Base-by-base conservation (phyloP, 2,113 vertebrate genomes). In the Caranx ignobilis region DNA sequence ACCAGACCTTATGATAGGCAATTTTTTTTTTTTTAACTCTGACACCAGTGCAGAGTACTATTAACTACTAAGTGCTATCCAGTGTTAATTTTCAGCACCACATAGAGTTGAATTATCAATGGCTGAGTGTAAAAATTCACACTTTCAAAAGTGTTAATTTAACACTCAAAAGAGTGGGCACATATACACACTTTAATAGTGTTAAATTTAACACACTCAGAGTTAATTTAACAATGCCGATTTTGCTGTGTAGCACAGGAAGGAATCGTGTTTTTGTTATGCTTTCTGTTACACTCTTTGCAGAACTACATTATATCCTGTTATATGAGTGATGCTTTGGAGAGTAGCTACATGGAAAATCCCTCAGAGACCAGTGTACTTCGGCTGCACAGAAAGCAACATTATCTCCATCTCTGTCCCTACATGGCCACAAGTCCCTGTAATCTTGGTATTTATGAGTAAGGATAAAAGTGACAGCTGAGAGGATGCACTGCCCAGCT, bases 391-490 rank as follows among this genome's bases (percentile, higher is more conserved):
- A 76, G 76, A 71, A 84, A 87, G 79, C 67, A 50, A 70, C 67
- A 57, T 57, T 21, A 79, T 37, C 52, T 73, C 26, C 65, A 32
- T 84, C 83, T 77, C 83, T 70, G 88, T 56, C 63, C 21, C 56
- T 21, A 54, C 59, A 21, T 16, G 7, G 26, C 34, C 16, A 45
- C 55, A 32, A 79, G 75, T 84, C 11, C 31, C 45, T 54, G 2
- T 76, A 80, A 88, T 86, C 80, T 66, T n/a, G 32, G 62, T 82
- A 82, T 91, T 90, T 88, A 88, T 57, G 81, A 88, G 79, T 2
- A 55, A 52, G 48, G 64, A 84, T 86, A 79, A 85, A 85, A 73
- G 73, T 55, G 75, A 41, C 74, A 76, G 66, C 64, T 47, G 65
- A 54, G 85, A 80, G 47, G 70, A 75, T 79, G 63, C 54, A 61